Conservation (phyloP, 2,113 vertebrate genomes). For the Heloderma charlesbogerti region DNA sequence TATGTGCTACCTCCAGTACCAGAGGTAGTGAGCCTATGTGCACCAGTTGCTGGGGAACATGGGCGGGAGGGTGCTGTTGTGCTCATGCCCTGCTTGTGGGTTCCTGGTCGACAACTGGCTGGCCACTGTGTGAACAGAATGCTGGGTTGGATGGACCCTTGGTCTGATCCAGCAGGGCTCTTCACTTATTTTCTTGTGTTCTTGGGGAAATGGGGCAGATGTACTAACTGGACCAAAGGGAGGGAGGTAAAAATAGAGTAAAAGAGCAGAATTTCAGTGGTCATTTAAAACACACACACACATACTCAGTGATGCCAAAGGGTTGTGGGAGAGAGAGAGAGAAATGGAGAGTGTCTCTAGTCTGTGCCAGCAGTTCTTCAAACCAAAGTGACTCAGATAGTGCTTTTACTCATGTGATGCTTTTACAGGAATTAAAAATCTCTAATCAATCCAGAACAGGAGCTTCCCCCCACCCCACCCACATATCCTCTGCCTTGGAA, state of each 20-base stretch:
- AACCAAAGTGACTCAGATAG: conserved; percentile 14
- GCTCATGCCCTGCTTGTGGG: too few species aligned
- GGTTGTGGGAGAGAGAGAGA: neutral
- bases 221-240: neutral
- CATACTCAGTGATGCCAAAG: neutral
- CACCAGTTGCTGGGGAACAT: too few species aligned
- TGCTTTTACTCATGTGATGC: neutral
- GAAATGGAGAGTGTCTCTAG: too few species aligned
- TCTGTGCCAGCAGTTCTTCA: conserved; percentile 5
- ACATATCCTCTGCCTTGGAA: neutral
- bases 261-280: neutral
- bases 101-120: too few species aligned
- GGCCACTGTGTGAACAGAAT: too few species aligned
- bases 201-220: neutral
- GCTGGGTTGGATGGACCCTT: too few species aligned
- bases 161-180: too few species aligned
- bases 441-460: conserved; percentile 8
- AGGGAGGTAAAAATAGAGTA: neutral
- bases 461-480: neutral
- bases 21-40: too few species aligned
- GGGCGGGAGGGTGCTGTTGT: too few species aligned
- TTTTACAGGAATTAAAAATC: conserved; percentile 17
- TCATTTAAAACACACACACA: neutral
- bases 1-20: too few species aligned
- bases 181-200: too few species aligned